Evolutionary conservation across 1,140 invertebrate species (phyloP).

Genomic region (Neotoxoptera formosana): DNA sequence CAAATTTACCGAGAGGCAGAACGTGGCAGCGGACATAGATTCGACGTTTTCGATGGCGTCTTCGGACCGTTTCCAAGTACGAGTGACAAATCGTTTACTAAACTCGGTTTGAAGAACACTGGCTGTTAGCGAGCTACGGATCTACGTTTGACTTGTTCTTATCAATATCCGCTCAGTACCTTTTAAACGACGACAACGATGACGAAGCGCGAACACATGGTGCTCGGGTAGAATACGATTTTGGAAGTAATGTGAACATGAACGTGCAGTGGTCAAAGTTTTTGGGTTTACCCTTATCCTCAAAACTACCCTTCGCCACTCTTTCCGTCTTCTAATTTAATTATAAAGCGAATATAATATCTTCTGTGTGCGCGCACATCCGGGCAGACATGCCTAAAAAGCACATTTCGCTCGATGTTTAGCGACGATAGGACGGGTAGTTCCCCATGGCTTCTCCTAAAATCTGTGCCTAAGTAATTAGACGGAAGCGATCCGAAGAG

Average conservation of each 20-base stretch:
- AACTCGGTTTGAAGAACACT: neutral
- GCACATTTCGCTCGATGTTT: neutral
- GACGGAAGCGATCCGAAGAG: neutral
- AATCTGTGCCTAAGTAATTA: conserved; percentile 18
- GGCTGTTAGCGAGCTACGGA: neutral
- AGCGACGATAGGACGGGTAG: neutral
- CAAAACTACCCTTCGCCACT: neutral
- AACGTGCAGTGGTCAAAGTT: neutral
- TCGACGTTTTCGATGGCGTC: neutral
- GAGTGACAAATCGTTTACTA: conserved; percentile 8
- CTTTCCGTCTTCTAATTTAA: neutral
- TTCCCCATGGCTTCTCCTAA: neutral
- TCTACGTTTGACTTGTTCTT: neutral
- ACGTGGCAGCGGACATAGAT: neutral
- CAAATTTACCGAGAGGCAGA: neutral
- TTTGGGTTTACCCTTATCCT: neutral
- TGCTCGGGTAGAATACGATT: neutral
- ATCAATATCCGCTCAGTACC: neutral
- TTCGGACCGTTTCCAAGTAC: neutral
- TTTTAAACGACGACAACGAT: neutral
- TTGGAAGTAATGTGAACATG: neutral
- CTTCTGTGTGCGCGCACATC: neutral
- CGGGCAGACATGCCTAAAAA: neutral
- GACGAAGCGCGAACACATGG: neutral
- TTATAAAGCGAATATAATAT: neutral